A percentile compares a stretch with the other conserved stretches of the same genome.
Conservation (phyloP, 1,140 invertebrate genomes). For the Mercenaria mercenaria region DNA sequence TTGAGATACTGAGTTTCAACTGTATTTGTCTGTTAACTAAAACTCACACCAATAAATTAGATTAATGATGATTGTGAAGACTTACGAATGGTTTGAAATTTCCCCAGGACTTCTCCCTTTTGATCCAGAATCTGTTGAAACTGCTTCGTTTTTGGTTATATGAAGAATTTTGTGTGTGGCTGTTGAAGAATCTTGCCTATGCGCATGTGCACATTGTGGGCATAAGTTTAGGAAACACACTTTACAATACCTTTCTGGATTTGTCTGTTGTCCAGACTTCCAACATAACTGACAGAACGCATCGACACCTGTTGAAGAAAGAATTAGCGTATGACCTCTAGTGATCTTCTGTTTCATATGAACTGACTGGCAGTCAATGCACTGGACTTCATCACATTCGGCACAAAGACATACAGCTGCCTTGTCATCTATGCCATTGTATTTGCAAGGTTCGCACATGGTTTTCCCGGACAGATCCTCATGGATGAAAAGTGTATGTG, state of each 20-base stretch:
- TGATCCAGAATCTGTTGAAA: not conserved
- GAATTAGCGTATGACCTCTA: not conserved
- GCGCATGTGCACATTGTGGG: not conserved
- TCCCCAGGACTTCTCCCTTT: not conserved
- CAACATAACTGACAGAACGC: not conserved
- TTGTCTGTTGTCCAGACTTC: not conserved
- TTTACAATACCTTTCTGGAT: not conserved
- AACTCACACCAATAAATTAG: no score
- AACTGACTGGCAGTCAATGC: not conserved
- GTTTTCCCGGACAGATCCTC: not conserved
- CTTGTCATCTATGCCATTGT: not conserved
- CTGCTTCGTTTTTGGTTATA: not conserved
- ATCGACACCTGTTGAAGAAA: not conserved
- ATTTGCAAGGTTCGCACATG: not conserved
- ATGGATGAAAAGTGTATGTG: not conserved
- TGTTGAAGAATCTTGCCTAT: not conserved
- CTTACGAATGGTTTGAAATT: not conserved
- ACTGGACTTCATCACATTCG: not conserved
- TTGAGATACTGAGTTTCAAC: no score
- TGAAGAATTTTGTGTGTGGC: not conserved
- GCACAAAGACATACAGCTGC: not conserved
- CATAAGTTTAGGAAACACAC: not conserved
- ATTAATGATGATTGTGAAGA: no score
- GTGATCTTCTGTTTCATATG: not conserved
- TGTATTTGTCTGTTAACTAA: no score